Evolutionary conservation across 2,797 vertebrate species (phyloP).

Genomic region (Myotis vivesi): DNA sequence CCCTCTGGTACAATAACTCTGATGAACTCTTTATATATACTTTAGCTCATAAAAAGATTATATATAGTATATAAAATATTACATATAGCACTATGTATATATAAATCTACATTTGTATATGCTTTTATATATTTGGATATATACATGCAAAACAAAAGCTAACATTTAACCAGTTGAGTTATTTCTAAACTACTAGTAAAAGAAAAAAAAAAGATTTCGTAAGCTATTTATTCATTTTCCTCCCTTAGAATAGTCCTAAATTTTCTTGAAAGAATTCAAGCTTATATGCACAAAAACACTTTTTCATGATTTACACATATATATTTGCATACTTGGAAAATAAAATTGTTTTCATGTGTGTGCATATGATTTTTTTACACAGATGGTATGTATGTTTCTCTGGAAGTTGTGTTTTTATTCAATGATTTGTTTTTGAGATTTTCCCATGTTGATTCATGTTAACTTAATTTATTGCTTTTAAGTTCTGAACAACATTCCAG

Average conservation of each 20-base stretch:
- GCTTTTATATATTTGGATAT: not conserved
- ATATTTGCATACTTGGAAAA: not conserved
- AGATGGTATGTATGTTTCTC: not conserved
- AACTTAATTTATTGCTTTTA: slow-evolving; percentile 47
- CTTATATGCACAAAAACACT: not conserved
- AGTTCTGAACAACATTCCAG: slow-evolving; percentile 26
- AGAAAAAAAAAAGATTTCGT: slow-evolving; percentile 27
- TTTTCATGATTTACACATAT: not conserved
- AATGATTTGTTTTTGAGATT: slow-evolving; percentile 44
- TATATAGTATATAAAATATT: not conserved
- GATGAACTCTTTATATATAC: not conserved
- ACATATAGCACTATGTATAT: not conserved
- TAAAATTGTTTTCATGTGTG: not conserved
- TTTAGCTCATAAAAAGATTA: not conserved
- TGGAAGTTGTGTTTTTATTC: slow-evolving; percentile 39
- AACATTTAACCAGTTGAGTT: not conserved
- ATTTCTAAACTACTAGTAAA: not conserved
- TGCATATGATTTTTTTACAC: not conserved
- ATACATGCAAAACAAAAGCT: not conserved
- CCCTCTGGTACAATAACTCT: not conserved
- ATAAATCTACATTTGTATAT: not conserved
- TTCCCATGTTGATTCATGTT: not conserved
- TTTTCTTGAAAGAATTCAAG: slow-evolving; percentile 25
- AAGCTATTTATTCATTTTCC: not conserved
- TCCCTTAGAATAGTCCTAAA: not conserved